Evolutionary conservation across 2,888 invertebrate species (phyloP).

Genomic region (Fissipunctia ypsillon): DNA sequence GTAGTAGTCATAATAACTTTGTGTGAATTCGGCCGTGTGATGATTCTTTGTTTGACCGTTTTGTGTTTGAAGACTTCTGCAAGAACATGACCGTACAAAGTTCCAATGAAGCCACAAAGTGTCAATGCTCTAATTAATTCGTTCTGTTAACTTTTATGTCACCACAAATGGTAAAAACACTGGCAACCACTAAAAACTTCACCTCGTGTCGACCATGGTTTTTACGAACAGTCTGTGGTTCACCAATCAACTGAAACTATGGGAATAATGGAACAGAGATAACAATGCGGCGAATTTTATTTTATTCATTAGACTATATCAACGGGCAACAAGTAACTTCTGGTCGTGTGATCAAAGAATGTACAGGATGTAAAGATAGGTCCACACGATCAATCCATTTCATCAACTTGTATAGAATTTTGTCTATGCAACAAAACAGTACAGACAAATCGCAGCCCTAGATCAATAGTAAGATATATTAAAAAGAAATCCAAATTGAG

Average conservation of each 20-base stretch:
- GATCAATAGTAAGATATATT: too few relatives aligned
- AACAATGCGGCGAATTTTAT: constrained; percentile 27
- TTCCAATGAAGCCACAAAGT: neutral
- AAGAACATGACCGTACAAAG: neutral
- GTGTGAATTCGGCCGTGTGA: neutral
- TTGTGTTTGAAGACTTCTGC: neutral
- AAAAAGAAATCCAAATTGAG: too few relatives aligned
- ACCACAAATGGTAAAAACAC: constrained; percentile 41
- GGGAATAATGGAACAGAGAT: constrained; percentile 14
- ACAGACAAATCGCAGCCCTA: too few relatives aligned
- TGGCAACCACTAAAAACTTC: constrained; percentile 50
- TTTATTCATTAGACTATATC: neutral
- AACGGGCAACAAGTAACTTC: neutral
- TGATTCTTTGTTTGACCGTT: neutral
- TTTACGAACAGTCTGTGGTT: constrained; percentile 48
- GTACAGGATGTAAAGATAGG: neutral
- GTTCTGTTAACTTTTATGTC: constrained; percentile 44
- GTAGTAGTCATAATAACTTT: neutral
- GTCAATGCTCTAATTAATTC: constrained; percentile 26
- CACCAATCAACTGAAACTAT: constrained; percentile 52
- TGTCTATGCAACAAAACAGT: too few relatives aligned
- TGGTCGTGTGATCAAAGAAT: neutral
- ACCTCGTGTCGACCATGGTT: constrained; percentile 65
- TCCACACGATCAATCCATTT: too few relatives aligned
- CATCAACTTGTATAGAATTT: too few relatives aligned